phyloP scores from a whole-genome alignment of 30 jellyfish, hydroid and myxozoan genomes.

The Morbakka virulenta region DNA sequence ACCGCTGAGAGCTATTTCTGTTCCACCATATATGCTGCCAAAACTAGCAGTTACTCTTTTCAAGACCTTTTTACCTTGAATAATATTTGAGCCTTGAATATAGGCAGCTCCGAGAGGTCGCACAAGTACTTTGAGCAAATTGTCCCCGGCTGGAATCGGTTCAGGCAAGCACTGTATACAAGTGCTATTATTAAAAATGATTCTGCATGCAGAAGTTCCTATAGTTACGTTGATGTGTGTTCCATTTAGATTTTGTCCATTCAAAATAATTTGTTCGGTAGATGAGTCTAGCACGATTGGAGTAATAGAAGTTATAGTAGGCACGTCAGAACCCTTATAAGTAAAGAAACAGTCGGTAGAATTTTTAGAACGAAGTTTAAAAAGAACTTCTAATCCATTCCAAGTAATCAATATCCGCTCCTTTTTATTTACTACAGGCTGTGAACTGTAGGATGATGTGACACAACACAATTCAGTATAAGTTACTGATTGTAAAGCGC shows the following conservation, averaged over 20 bases:
- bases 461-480: conserved; percentile 39
- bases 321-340: background rate
- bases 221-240: conserved; percentile 27
- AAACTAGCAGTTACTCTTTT: conserved; percentile 40
- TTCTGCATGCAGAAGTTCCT: conserved; percentile 62
- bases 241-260: background rate
- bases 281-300: conserved; percentile 33
- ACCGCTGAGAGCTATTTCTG: conserved; percentile 59
- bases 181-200: conserved; percentile 36
- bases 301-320: background rate
- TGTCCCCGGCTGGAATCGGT: conserved; percentile 71
- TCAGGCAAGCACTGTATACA: conserved; percentile 19
- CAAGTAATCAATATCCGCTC: conserved; percentile 28
- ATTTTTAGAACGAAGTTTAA: background rate
- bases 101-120: conserved; percentile 66
- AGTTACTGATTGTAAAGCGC: conserved; percentile 44
- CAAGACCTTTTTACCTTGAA: conserved; percentile 38
- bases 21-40: conserved; percentile 96
- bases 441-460: conserved; percentile 39
- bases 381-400: background rate
- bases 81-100: conserved; percentile 30
- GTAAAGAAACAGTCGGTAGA: conserved; percentile 13
- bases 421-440: conserved; percentile 10
- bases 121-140: conserved; percentile 30
- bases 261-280: conserved; percentile 20